Conservation (phyloP, 2,888 invertebrate species). For the Allygus modestus region DNA sequence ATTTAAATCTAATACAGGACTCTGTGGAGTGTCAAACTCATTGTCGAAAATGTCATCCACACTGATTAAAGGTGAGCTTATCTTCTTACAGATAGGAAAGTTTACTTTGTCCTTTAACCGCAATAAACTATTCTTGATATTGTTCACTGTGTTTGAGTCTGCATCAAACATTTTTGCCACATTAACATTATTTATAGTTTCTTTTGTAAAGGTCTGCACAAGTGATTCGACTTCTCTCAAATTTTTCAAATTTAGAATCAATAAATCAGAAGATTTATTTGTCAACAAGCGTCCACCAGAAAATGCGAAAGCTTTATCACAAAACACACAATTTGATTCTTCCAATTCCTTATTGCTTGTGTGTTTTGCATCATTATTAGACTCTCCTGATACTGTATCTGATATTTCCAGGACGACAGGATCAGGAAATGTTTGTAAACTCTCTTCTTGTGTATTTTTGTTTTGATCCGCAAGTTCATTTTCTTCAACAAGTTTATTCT, state of each 20-base stretch:
- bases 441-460: neutral
- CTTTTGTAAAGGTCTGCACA: conserved; percentile 29
- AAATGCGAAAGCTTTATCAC: neutral
- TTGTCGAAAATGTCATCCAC: conserved; percentile 21
- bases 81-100: neutral
- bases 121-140: neutral
- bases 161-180: conserved; percentile 19
- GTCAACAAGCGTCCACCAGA: neutral
- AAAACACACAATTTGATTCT: conserved; percentile 8
- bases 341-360: neutral
- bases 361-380: neutral
- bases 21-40: neutral
- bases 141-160: neutral
- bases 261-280: neutral
- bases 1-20: neutral
- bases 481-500: neutral
- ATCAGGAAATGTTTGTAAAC: neutral
- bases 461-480: neutral
- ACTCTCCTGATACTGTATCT: neutral
- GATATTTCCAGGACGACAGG: conserved; percentile 6
- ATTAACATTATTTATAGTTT: conserved; percentile 2
- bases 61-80: neutral
- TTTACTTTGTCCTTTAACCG: neutral
- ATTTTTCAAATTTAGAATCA: neutral
- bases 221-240: conserved; percentile 1